Conservation (phyloP, 2,888 invertebrate species). For the Xylota segnis region DNA sequence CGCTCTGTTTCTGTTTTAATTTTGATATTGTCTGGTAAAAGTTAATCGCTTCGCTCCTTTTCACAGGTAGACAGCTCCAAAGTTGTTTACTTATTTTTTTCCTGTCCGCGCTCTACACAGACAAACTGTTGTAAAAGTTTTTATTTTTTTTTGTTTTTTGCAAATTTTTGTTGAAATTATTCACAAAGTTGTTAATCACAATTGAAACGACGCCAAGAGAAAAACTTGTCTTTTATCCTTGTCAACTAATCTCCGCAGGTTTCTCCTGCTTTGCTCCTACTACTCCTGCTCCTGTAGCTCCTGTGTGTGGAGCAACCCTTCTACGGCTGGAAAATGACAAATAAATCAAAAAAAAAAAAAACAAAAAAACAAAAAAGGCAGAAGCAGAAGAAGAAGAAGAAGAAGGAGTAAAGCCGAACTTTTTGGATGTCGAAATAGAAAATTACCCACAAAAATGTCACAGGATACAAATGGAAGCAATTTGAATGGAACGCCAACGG, state of each 20-base stretch:
- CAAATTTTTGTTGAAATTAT: conserved; percentile 34
- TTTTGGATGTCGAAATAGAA: conserved; percentile 62
- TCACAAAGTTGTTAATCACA: conserved; percentile 63
- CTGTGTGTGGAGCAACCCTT: conserved; percentile 34
- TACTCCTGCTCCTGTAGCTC: not conserved
- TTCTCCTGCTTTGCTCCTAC: not conserved
- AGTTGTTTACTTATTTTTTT: not conserved
- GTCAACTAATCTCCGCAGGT: conserved; percentile 58
- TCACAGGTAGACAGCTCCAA: conserved; percentile 22
- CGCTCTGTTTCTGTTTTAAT: not conserved
- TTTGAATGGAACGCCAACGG: conserved; percentile 61
- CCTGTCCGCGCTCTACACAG: not conserved
- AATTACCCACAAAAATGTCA: conserved; percentile 73
- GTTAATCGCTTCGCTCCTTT: conserved; percentile 33
- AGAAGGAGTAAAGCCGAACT: conserved; percentile 14
- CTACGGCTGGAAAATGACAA: conserved; percentile 20
- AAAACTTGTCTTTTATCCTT: conserved; percentile 54
- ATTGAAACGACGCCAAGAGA: conserved; percentile 48
- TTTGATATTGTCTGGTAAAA: conserved; percentile 23
- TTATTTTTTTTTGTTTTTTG: not conserved
- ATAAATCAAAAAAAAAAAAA: conserved; percentile 15
- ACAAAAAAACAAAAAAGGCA: not conserved
- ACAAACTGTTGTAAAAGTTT: conserved; percentile 1
- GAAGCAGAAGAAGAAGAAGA: not conserved
- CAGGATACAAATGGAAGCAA: conserved; percentile 72